A percentile compares a stretch with the other conserved stretches of the same genome.
Conservation (phyloP, 1,140 invertebrate species). For the Callitettix versicolor region DNA sequence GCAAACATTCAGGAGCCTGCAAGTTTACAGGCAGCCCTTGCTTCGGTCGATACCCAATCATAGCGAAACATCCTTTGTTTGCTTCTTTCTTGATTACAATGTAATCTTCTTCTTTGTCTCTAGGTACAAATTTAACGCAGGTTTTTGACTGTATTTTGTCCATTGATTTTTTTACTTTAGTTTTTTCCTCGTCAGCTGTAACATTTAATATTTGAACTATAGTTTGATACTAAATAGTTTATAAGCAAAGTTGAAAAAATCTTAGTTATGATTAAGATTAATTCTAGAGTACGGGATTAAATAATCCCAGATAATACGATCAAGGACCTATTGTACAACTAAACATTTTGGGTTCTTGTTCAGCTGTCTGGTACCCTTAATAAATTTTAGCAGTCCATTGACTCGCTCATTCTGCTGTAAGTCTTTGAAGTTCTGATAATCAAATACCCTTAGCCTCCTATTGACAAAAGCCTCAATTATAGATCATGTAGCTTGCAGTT, state of each 20-base stretch:
- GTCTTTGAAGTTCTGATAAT: too few species aligned
- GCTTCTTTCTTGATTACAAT: conserved; percentile 24
- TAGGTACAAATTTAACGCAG: conserved; percentile 34
- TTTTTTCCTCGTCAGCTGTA: background rate
- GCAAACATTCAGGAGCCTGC: conserved; percentile 21
- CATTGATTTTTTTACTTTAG: conserved; percentile 21
- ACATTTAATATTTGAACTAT: conserved; percentile 11
- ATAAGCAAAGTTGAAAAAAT: background rate
- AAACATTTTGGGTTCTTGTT: too few species aligned
- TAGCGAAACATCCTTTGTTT: conserved; percentile 25
- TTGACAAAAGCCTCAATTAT: too few species aligned
- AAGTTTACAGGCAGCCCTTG: conserved; percentile 24
- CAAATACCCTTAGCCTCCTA: too few species aligned
- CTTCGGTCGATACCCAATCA: conserved; percentile 24
- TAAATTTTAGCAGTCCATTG: too few species aligned
- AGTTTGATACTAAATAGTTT: background rate
- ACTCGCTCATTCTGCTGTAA: too few species aligned
- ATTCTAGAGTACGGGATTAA: too few species aligned
- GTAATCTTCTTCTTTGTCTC: conserved; percentile 31
- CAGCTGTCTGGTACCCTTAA: too few species aligned
- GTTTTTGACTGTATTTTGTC: conserved; percentile 26
- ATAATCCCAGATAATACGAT: too few species aligned
- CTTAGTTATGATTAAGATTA: too few species aligned
- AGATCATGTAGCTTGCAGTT: too few species aligned
- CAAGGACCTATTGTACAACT: too few species aligned